Evolutionary conservation across 2,113 vertebrate species (phyloP).

Genomic region (Eptatretus burgeri): DNA sequence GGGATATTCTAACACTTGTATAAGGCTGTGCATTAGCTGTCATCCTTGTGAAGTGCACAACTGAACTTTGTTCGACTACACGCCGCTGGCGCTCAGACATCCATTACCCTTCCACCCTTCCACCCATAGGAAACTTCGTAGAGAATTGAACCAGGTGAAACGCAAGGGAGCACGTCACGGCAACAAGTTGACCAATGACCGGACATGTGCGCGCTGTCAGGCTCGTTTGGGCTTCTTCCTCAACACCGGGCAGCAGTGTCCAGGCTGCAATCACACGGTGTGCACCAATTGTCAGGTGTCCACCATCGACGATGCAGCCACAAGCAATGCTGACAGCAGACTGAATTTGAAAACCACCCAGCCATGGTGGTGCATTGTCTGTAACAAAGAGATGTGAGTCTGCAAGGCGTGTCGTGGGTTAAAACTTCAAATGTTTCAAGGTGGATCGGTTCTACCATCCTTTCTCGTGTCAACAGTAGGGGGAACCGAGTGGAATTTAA

Average conservation of each 20-base stretch:
- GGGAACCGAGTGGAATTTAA: no score
- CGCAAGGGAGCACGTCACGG: neutral
- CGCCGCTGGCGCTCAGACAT: no score
- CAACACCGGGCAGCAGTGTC: neutral
- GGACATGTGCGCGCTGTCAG: neutral
- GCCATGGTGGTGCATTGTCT: neutral
- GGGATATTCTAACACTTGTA: no score
- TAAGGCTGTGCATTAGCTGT: no score
- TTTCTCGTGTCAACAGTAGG: no score
- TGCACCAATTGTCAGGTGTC: neutral
- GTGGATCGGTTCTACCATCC: no score
- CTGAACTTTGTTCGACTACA: no score
- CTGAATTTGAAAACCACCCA: neutral
- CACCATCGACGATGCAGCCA: neutral
- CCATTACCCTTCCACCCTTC: neutral
- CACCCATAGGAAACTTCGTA: neutral
- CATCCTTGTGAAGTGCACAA: no score
- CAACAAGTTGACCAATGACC: neutral
- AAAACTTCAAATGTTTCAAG: neutral
- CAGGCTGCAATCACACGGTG: neutral
- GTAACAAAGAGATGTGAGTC: neutral
- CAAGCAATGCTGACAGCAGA: no score
- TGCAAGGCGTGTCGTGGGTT: neutral
- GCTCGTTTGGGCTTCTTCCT: neutral
- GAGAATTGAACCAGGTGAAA: neutral